Evolutionary conservation across 2,797 vertebrate genomes (phyloP), one percentile per base, ranked within the genome.

Genomic region (Epinephelus awoara): DNA sequence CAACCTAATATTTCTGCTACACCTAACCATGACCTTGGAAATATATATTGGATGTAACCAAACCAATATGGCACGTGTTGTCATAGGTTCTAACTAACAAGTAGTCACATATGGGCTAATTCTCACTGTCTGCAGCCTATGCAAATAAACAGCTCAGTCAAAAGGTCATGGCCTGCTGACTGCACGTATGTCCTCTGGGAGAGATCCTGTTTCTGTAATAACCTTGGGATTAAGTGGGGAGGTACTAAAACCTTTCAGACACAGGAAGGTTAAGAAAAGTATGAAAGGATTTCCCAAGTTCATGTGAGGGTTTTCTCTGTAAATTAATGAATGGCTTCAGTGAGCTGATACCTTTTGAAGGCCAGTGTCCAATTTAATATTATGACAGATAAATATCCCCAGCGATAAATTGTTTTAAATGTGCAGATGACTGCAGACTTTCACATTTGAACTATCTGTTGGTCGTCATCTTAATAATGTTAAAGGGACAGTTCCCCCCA

Each of bases 91-190:
- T 5, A 8, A 54, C 51, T 86, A 92, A 92, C 93, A 90, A 90
- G 85, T 55, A 17, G 71, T 81, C 77, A 76, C 55, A 80, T 71
- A 56, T 75, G 82, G 68, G 72, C 62, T 74, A 83, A 82, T 82
- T 77, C 78, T 68, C 69, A 61, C 77, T 51, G 67, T 83, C 84
- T 77, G 65, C 56, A 67, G 77, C 57, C 71, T 83, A 51, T 46
- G 76, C 72, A 93, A 92, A 94, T 88, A 91, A 91, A 88, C 85
- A 47, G 72, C 71, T 82, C 21, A 38, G 73, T 78, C 40, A 74
- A 76, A 83, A 89, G 70, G 88, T 86, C 47, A 17, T 13, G 63
- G 77, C 85, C 88, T 75, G 67, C 70, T 82, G 69, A 71, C 55
- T 74, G 71, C 67, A 25, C 64, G 54, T 71, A 56, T 9, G n/a